A percentile compares a stretch with the other conserved stretches of the same genome.
Evolutionary conservation across 1,140 invertebrate genomes (phyloP).

Genomic region (Eurosta solidaginis): DNA sequence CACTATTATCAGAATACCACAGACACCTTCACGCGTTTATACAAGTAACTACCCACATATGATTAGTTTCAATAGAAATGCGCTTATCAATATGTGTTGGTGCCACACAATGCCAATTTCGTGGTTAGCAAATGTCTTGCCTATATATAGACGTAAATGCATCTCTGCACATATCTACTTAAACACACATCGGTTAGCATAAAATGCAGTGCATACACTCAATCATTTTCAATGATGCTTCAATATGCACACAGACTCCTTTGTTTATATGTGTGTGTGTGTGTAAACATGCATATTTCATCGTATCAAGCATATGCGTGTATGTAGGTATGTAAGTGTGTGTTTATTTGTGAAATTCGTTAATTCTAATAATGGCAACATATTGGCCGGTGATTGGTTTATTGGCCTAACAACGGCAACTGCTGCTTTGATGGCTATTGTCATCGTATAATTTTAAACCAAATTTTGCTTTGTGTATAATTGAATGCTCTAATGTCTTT

Average conservation of each 20-base stretch:
- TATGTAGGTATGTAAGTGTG: not conserved
- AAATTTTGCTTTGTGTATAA: not conserved
- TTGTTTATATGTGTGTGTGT: too few species aligned
- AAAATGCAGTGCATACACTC: not conserved
- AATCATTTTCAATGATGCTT: not conserved
- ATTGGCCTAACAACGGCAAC: not conserved
- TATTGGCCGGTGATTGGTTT: slow-evolving; percentile 16
- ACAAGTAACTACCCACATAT: not conserved
- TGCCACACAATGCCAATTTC: not conserved
- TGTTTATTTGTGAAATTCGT: not conserved
- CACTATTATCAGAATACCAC: too few species aligned
- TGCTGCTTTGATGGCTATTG: not conserved
- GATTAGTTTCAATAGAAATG: not conserved
- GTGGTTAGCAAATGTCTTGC: not conserved
- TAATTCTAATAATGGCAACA: not conserved
- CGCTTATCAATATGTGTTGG: not conserved
- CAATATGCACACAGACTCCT: not conserved
- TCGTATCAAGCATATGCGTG: too few species aligned
- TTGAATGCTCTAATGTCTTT: too few species aligned
- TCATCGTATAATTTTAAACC: not conserved
- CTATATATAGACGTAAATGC: not conserved
- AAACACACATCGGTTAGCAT: not conserved
- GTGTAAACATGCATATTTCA: too few species aligned
- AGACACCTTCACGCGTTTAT: not conserved
- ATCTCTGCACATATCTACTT: not conserved